These are phyloP conservation scores for Pteropus alecto DNA, from an alignment of 2,113 vertebrate genomes.

Conservation along the genomic window DNA sequence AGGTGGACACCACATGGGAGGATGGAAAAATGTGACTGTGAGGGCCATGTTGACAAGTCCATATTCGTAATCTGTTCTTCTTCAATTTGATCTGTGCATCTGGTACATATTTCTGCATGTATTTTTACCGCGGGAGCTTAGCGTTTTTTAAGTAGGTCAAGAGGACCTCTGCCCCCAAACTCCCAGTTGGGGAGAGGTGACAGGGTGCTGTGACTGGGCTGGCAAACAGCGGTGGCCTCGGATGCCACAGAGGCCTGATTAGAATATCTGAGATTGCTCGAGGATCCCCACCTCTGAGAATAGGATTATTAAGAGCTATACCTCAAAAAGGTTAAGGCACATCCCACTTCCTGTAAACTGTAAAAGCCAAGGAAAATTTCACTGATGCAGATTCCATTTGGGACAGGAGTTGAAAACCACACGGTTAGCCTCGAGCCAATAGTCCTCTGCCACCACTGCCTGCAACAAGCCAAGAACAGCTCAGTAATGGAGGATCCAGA, in stretches of 20 bases:
- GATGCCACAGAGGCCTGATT: too few relatives aligned
- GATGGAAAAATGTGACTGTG: slow-evolving; percentile 39
- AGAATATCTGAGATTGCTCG: neutral
- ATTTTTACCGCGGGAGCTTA: neutral
- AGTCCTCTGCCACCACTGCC: too few relatives aligned
- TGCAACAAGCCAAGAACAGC: neutral
- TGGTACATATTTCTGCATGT: neutral
- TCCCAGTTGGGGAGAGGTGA: neutral
- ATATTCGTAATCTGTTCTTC: neutral
- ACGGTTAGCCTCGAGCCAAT: neutral
- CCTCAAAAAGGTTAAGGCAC: neutral
- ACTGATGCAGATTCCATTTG: neutral
- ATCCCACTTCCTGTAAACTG: neutral
- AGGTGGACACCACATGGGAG: slow-evolving; percentile 58
- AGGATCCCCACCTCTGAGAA: neutral
- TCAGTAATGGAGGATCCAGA: neutral
- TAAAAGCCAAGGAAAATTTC: neutral
- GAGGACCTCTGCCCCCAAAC: neutral
- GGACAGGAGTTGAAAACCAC: neutral
- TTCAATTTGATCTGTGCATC: slow-evolving; percentile 1
- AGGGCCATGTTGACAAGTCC: slow-evolving; percentile 36
- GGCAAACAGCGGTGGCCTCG: neutral
- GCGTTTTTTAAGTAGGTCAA: neutral
- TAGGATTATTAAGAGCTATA: neutral
- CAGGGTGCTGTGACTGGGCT: neutral